These are phyloP conservation scores for Meiosimyza decipiens DNA, from an alignment of 2,888 invertebrate genomes.

Conservation along the genomic window DNA sequence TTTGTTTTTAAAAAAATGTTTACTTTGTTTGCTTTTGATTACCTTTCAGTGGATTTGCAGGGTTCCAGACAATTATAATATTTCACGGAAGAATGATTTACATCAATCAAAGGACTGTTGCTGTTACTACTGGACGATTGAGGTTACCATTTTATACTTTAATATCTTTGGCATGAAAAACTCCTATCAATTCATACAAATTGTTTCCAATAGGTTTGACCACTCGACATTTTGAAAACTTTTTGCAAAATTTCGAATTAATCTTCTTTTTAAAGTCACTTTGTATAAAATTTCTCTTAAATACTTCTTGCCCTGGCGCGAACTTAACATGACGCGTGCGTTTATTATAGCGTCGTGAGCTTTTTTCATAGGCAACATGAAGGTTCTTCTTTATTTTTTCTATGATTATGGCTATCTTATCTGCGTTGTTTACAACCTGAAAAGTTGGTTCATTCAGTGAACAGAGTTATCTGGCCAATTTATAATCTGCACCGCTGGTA, in stretches of 20 bases:
- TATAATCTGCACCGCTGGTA: not conserved
- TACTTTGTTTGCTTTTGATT: no score
- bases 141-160: not conserved
- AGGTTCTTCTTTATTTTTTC: not conserved
- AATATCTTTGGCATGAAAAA: slow-evolving; percentile 10
- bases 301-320: slow-evolving; percentile 12
- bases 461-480: not conserved
- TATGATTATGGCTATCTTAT: no score
- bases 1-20: no score
- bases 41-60: no score
- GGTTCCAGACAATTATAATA: no score
- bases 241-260: slow-evolving; percentile 9
- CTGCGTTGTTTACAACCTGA: no score
- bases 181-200: slow-evolving; percentile 12
- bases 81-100: no score
- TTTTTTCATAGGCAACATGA: not conserved
- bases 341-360: not conserved
- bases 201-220: not conserved
- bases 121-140: no score
- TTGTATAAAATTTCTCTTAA: not conserved
- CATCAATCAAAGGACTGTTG: no score
- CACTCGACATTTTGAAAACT: not conserved
- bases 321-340: not conserved
- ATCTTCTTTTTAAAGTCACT: slow-evolving; percentile 10
- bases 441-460: not conserved